Percentiles rank a stretch among this genome's conserved stretches.
Conservation (phyloP, 2,888 invertebrate genomes). For the Junonia oenone region DNA sequence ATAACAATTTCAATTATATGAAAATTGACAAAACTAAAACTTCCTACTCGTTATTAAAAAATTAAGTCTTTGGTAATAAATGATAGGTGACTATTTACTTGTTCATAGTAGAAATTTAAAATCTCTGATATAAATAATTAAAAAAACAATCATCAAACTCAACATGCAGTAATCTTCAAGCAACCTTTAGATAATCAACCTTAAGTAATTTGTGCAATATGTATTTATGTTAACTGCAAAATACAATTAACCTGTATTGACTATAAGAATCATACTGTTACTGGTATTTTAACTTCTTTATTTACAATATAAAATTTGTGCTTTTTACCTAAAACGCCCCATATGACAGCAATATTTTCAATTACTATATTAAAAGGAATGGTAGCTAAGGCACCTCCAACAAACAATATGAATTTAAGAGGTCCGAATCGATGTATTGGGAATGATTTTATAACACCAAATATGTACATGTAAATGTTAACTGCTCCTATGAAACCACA, state of each 20-base stretch:
- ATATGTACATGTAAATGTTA: conserved; percentile 98
- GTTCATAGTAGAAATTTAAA: conserved; percentile 23
- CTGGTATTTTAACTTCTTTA: conserved; percentile 88
- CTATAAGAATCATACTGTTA: conserved; percentile 77
- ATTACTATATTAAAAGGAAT: conserved; percentile 96
- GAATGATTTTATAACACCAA: conserved; percentile 98
- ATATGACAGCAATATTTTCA: conserved; percentile 96
- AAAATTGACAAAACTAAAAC: conserved; percentile 23
- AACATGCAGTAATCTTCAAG: conserved; percentile 40
- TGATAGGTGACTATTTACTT: conserved; percentile 28
- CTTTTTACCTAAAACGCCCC: conserved; percentile 96
- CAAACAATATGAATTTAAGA: conserved; percentile 87
- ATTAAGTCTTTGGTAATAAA: conserved; percentile 38
- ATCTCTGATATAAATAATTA: conserved; percentile 22
- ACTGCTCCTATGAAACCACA: conserved; percentile 96
- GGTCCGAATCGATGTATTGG: conserved; percentile 92
- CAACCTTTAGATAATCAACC: conserved; percentile 26
- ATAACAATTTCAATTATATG: conserved; percentile 21
- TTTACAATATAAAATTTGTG: conserved; percentile 98
- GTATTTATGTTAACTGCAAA: conserved; percentile 33
- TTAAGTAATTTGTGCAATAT: conserved; percentile 60
- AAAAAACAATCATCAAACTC: conserved; percentile 29
- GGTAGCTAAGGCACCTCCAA: conserved; percentile 91
- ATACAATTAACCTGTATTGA: not conserved
- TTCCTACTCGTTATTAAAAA: conserved; percentile 26